Base-by-base conservation (phyloP, 2,113 vertebrate species). In the Nerophis lumbriciformis region DNA sequence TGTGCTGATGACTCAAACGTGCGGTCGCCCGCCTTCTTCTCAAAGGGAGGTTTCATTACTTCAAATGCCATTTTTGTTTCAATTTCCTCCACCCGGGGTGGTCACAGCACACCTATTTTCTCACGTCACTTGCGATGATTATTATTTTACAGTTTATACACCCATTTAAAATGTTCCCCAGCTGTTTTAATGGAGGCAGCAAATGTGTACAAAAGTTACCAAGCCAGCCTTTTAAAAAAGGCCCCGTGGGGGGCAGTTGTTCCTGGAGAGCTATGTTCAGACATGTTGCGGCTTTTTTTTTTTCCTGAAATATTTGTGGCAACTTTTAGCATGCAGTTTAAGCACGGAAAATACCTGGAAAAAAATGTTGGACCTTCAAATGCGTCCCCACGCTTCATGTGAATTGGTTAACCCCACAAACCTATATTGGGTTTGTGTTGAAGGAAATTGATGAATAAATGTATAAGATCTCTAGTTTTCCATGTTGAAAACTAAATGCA, bases 101-200 rank as follows among this genome's bases (percentile, higher is more conserved):
- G 47, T 50, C 36, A 50, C 14, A 45, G 16, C 47, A 48, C 47
- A 45, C 42, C 42, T 45, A 45, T 45, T 9, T 45, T 45, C 9
- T 53, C 16, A 52, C 28, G 28, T 28, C 28, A 28, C 28, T 16
- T 53, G 6, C 66, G 52, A 73, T 65, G 21, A 77, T 71, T 53
- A 71, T 72, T 65, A 71, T 80, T 70, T 53, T 42, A 66, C 54
- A 55, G 52, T 59, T 77, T 79, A 64, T 69, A 64, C 48, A 3
- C 35, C 16, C 55, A 61, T 68, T n/a, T 7, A 71, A 73, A 73
- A 65, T 21, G 59, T 55, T 66, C 75, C 50, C 73, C 76, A 72
- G 73, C 76, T 71, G 72, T 78, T 87, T 86, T 82, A 42, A 83
- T 81, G 69, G 80, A 75, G 51, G 78, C 66, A 61, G 68, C 63